phyloP scores from a whole-genome alignment of 2,888 invertebrate species.

The Coenonympha arcania region DNA sequence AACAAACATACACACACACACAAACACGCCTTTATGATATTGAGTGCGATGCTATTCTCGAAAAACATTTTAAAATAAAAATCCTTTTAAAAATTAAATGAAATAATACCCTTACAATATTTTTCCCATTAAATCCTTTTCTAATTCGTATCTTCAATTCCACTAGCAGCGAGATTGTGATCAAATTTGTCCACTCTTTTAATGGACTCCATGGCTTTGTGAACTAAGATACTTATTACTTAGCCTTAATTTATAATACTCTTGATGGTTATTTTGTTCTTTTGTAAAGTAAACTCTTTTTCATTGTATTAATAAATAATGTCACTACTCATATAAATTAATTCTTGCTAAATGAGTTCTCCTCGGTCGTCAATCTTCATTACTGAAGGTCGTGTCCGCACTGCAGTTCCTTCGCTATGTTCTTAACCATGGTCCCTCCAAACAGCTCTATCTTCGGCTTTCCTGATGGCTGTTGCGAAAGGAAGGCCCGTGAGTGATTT shows the following conservation, averaged over 20 bases:
- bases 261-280: slow-evolving; percentile 4
- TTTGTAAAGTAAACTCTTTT: too few relatives aligned
- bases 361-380: too few relatives aligned
- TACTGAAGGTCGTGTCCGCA: too few relatives aligned
- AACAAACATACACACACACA: not conserved
- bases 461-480: too few relatives aligned
- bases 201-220: slow-evolving; percentile 19
- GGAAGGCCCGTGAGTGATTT: too few relatives aligned
- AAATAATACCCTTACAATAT: not conserved
- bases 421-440: too few relatives aligned
- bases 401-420: too few relatives aligned
- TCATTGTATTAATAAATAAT: not conserved
- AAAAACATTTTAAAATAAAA: slow-evolving; percentile 21
- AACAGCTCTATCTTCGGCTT: too few relatives aligned
- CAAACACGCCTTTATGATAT: not conserved
- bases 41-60: not conserved
- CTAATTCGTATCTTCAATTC: slow-evolving; percentile 18
- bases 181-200: slow-evolving; percentile 20
- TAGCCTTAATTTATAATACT: slow-evolving; percentile 16
- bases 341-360: too few relatives aligned
- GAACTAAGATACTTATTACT: slow-evolving; percentile 27
- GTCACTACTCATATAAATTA: not conserved
- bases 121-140: slow-evolving; percentile 15
- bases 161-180: slow-evolving; percentile 11
- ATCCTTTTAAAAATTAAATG: slow-evolving; percentile 1